Evolutionary conservation across 1,140 invertebrate genomes (phyloP).

Genomic region (Ceratina japonica): DNA sequence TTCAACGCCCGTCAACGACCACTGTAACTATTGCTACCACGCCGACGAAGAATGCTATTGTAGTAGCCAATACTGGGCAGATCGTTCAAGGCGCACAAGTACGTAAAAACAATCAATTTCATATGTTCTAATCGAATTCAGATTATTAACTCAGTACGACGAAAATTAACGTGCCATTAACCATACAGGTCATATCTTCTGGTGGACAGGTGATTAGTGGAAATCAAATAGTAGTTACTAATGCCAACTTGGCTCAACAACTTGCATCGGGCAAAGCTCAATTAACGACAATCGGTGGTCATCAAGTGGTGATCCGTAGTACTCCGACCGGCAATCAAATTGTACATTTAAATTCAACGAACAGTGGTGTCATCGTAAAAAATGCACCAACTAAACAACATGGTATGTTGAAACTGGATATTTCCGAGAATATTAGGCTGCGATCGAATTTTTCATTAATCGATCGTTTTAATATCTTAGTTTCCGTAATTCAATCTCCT

Average conservation of each 20-base stretch:
- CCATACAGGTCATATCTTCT: conserved; percentile 78
- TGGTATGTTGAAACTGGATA: conserved; percentile 49
- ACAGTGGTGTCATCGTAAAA: conserved; percentile 75
- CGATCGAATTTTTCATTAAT: background rate
- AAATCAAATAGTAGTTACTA: conserved; percentile 88
- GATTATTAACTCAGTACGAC: too few relatives aligned
- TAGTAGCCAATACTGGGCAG: conserved; percentile 75
- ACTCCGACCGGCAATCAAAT: conserved; percentile 86
- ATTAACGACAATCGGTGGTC: conserved; percentile 89
- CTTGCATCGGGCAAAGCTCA: conserved; percentile 88
- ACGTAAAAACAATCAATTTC: conserved; percentile 17
- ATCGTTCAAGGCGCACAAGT: conserved; percentile 74
- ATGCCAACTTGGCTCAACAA: conserved; percentile 87
- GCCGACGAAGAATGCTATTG: conserved; percentile 69
- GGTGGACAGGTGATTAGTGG: conserved; percentile 73
- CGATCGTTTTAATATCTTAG: background rate
- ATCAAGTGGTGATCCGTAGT: conserved; percentile 87
- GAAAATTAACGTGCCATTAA: conserved; percentile 18
- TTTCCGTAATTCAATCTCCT: conserved; percentile 44
- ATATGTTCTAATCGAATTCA: background rate
- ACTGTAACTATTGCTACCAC: conserved; percentile 58
- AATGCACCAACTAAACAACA: conserved; percentile 68
- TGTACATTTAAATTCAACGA: conserved; percentile 74
- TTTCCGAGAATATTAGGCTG: background rate
- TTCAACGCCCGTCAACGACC: conserved; percentile 64